Base-by-base conservation (phyloP, 2,113 vertebrate genomes). In the Hippotragus niger region DNA sequence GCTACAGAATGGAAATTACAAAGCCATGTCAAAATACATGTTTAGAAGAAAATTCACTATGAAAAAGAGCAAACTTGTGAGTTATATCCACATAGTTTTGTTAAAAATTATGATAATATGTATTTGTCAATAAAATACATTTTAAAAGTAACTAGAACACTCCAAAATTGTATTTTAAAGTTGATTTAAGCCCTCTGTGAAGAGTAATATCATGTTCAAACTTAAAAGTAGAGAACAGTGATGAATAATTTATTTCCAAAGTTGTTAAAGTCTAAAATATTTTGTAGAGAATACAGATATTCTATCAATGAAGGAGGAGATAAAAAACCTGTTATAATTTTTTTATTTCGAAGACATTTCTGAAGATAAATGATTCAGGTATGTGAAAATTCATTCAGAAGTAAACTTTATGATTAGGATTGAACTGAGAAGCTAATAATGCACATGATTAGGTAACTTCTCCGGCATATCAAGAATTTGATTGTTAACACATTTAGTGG, bases 301-400 rank as follows among this genome's bases (percentile, higher is more conserved):
- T 95, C 6, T 91, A 17, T 62, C 81, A 90, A 80, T 80, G 31
- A 89, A 82, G 85, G 94, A 67, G 6, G 15, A 71, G 33, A 89
- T 78, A 17, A 57, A 55, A 94, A 85, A 12, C 93, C 15, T 9
- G 19, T 88, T 83, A 4, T 67, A 64, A 78, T 83, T 96, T 97
- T 96, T 96, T 91, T 19, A 76, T 87, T 84, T 81, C 9, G 27
- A 67, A 91, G 74, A 58, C 6, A 81, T 95, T 96, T 97, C 83
- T 80, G 25, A 94, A 96, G 80, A 50, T 36, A 86, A 0, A 5
- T 14, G 23, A 6, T 90, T 81, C 33, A 62, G 3, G 3, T 81
- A 94, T 13, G 0, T 76, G 5, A 91, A 71, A 45, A 91, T 53
- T 86, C 93, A 58, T 21, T 92, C 23, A 60, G 12, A 90, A 55